Percentiles rank a stretch among this genome's conserved stretches.
Conservation (phyloP, 92 coral and sea anemone genomes). For the Palythoa grandis region DNA sequence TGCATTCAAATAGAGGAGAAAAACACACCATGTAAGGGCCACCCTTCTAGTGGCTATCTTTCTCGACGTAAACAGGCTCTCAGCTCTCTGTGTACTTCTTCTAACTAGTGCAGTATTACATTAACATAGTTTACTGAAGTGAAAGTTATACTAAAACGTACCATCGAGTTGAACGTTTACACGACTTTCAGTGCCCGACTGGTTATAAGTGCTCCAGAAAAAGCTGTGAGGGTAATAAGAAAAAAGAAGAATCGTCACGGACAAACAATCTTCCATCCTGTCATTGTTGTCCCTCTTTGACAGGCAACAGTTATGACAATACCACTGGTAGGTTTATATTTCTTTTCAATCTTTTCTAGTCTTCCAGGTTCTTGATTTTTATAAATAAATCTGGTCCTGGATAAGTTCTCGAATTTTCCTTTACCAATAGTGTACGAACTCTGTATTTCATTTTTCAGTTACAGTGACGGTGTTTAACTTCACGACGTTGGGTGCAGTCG, state of each 20-base stretch:
- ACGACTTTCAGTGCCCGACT: neutral
- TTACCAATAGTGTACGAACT: too few relatives aligned
- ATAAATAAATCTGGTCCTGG: neutral
- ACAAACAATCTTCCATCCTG: neutral
- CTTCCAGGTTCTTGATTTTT: too few relatives aligned
- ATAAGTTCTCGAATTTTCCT: neutral
- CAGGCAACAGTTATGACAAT: neutral
- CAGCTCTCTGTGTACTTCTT: too few relatives aligned
- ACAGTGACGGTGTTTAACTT: constrained; percentile 20
- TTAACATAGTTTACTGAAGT: too few relatives aligned
- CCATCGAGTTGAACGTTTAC: neutral
- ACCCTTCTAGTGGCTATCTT: too few relatives aligned
- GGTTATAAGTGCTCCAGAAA: neutral
- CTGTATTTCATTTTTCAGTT: neutral
- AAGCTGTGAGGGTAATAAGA: neutral
- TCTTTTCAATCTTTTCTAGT: too few relatives aligned
- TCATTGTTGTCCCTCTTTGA: neutral
- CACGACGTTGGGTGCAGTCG: constrained; percentile 38
- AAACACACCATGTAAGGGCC: too few relatives aligned
- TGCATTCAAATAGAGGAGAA: too few relatives aligned
- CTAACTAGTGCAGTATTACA: too few relatives aligned
- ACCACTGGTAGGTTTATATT: neutral
- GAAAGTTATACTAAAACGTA: too few relatives aligned
- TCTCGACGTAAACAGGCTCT: too few relatives aligned
- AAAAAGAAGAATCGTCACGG: neutral